phyloP scores from a whole-genome alignment of 2,113 vertebrate species.

The Reinhardtius hippoglossoides region DNA sequence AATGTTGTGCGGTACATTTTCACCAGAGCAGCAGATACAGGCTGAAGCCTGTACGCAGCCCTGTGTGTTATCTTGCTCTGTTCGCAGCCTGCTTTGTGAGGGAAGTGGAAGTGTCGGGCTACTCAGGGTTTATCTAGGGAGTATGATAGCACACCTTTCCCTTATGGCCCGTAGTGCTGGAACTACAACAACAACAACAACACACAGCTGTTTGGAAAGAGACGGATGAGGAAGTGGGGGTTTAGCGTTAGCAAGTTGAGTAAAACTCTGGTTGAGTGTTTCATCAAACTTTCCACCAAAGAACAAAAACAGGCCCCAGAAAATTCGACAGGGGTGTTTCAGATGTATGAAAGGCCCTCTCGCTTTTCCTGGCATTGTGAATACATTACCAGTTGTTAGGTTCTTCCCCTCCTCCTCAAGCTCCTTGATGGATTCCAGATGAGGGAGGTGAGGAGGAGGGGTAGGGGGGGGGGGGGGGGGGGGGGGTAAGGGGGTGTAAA shows the following conservation, averaged over 20 bases:
- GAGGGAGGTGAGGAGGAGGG: slow-evolving; percentile 83
- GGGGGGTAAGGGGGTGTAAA: slow-evolving; percentile 76
- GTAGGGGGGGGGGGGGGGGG: slow-evolving; percentile 72
- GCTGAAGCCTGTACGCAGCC: slow-evolving; percentile 30
- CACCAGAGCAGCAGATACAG: slow-evolving; percentile 32
- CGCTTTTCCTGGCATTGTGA: slow-evolving; percentile 77
- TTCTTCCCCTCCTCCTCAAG: slow-evolving; percentile 75
- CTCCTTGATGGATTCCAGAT: slow-evolving; percentile 96
- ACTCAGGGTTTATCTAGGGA: slow-evolving; percentile 75
- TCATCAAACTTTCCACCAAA: slow-evolving; percentile 54
- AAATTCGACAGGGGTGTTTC: slow-evolving; percentile 63
- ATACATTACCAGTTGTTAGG: slow-evolving; percentile 81
- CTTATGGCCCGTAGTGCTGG: slow-evolving; percentile 36
- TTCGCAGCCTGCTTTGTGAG: slow-evolving; percentile 69
- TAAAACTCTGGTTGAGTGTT: slow-evolving; percentile 50
- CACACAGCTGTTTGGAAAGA: slow-evolving; percentile 21
- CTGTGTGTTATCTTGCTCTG: slow-evolving; percentile 64
- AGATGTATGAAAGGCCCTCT: slow-evolving; percentile 67
- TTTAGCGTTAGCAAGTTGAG: not conserved
- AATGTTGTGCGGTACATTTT: not conserved
- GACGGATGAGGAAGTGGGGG: not conserved
- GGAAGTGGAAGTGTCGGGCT: slow-evolving; percentile 78
- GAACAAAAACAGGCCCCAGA: slow-evolving; percentile 61
- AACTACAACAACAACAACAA: slow-evolving; percentile 42
- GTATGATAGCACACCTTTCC: slow-evolving; percentile 69